Evolutionary conservation across 1,140 invertebrate species (phyloP).

Genomic region (Venustaconcha ellipsiformis): DNA sequence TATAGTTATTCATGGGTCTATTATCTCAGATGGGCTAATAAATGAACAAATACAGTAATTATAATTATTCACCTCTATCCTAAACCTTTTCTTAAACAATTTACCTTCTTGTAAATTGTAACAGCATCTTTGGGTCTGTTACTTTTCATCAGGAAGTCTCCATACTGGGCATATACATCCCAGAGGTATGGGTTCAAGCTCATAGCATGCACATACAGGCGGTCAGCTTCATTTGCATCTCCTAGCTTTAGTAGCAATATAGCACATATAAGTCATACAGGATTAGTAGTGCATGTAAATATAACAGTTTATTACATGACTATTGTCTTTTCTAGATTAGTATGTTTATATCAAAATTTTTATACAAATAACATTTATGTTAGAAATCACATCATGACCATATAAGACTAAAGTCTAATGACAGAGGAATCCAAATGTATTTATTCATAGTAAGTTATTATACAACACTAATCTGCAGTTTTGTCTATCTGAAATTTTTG

Average conservation of each 20-base stretch:
- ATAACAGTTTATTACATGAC: too few relatives aligned
- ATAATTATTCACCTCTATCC: neutral
- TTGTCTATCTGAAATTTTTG: too few relatives aligned
- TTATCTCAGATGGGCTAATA: too few relatives aligned
- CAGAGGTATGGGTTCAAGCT: conserved; percentile 39
- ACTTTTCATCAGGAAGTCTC: conserved; percentile 36
- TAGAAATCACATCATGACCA: too few relatives aligned
- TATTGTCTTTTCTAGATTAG: too few relatives aligned
- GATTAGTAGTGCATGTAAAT: too few relatives aligned
- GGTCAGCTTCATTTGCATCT: conserved; percentile 34
- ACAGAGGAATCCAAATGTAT: too few relatives aligned
- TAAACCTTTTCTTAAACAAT: neutral
- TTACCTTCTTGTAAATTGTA: conserved; percentile 43
- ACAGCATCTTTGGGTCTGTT: conserved; percentile 39
- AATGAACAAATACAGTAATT: neutral
- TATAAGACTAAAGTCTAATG: too few relatives aligned
- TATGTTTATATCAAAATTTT: too few relatives aligned
- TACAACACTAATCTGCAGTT: too few relatives aligned
- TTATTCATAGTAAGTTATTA: too few relatives aligned
- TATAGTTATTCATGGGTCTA: neutral
- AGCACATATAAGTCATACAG: neutral
- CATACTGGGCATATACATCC: conserved; percentile 51
- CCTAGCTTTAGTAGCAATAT: conserved; percentile 33
- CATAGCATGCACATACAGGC: conserved; percentile 24
- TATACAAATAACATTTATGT: too few relatives aligned